These are phyloP conservation scores for Varanus komodoensis DNA, from an alignment of 2,113 vertebrate genomes.

Conservation along the genomic window DNA sequence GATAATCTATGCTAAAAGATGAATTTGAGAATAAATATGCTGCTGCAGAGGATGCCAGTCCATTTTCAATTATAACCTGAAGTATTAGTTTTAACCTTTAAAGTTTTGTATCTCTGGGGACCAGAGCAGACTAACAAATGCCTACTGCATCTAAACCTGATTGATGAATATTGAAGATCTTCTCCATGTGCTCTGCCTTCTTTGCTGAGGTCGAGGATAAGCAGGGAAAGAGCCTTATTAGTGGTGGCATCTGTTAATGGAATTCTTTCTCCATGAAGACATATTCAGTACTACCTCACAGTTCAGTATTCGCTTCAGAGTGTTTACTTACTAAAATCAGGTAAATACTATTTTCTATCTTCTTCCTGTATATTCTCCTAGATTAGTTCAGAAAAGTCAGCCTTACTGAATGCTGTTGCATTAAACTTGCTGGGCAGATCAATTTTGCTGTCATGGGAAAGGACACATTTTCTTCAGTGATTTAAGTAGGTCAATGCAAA, in stretches of 20 bases:
- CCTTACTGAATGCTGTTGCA: neutral
- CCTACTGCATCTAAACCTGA: neutral
- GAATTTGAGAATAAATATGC: no score
- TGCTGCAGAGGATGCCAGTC: neutral
- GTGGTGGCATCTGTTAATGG: neutral
- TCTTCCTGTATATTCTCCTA: constrained; percentile 39
- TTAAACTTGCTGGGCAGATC: constrained; percentile 65
- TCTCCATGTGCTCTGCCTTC: neutral
- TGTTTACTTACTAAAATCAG: no score
- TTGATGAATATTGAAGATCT: neutral
- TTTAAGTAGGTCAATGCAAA: constrained; percentile 73
- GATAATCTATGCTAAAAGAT: no score
- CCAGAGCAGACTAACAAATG: no score
- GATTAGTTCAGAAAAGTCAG: constrained; percentile 40
- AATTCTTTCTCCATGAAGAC: neutral
- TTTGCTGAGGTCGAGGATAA: neutral
- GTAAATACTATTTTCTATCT: constrained; percentile 42
- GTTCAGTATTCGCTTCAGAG: neutral
- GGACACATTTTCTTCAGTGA: constrained; percentile 50
- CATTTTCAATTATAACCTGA: neutral
- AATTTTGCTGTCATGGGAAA: constrained; percentile 49
- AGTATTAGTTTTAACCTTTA: neutral
- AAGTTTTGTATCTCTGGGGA: neutral
- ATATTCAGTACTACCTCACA: neutral
- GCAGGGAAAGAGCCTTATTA: neutral